phyloP scores from a whole-genome alignment of 1,140 invertebrate genomes.

The Aplysia californica region DNA sequence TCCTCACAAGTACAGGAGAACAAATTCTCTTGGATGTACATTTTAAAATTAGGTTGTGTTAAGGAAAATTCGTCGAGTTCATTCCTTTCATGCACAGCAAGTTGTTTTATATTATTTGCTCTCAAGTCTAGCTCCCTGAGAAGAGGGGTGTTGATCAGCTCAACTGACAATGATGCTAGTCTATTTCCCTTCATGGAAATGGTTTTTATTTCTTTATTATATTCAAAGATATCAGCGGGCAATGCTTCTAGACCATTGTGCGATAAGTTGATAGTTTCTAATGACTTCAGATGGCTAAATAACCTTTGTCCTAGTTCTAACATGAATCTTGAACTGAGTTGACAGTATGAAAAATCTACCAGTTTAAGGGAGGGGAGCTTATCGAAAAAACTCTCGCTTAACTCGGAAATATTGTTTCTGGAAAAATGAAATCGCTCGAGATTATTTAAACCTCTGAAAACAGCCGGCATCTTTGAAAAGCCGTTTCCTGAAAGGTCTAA shows the following conservation, averaged over 20 bases:
- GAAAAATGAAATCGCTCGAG: neutral
- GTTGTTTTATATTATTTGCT: neutral
- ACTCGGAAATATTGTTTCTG: neutral
- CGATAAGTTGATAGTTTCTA: neutral
- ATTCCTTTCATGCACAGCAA: neutral
- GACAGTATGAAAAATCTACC: neutral
- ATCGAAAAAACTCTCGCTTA: neutral
- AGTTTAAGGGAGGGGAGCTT: neutral
- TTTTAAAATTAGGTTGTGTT: neutral
- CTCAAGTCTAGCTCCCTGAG: neutral
- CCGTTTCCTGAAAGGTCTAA: neutral
- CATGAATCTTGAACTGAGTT: neutral
- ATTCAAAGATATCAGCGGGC: neutral
- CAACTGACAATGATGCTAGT: neutral
- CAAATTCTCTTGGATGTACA: neutral
- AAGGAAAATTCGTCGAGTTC: neutral
- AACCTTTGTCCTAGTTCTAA: neutral
- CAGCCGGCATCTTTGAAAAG: neutral
- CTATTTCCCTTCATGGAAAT: neutral
- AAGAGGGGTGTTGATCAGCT: neutral
- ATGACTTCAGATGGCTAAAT: neutral
- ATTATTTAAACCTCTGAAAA: neutral
- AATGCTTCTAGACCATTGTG: neutral
- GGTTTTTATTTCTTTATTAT: neutral
- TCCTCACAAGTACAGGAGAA: neutral